A percentile compares a stretch with the other conserved stretches of the same genome.
phyloP scores from a whole-genome alignment of 2,888 invertebrate species.

The Drosophila atroscutellata region DNA sequence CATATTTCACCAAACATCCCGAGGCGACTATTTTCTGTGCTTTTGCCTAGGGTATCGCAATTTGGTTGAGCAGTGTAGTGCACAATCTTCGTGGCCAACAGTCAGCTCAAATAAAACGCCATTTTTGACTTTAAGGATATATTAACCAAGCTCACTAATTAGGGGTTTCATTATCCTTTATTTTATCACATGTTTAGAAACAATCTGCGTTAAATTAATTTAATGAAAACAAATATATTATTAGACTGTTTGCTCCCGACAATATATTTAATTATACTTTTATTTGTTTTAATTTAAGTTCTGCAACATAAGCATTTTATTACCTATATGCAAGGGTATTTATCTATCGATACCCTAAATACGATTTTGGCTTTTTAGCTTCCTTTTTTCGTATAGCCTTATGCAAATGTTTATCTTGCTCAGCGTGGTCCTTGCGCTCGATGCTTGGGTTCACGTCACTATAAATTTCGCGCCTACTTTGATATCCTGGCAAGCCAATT shows the following conservation, averaged over 20 bases:
- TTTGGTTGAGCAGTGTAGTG: background rate
- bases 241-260: background rate
- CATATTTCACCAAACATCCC: slow-evolving; percentile 59
- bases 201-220: background rate
- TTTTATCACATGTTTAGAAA: background rate
- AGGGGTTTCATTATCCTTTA: background rate
- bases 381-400: slow-evolving; percentile 5
- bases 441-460: slow-evolving; percentile 36
- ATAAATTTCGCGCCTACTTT: slow-evolving; percentile 61
- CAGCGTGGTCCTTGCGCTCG: slow-evolving; percentile 30
- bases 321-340: slow-evolving; percentile 4
- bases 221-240: background rate
- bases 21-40: slow-evolving; percentile 30
- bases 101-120: background rate
- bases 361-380: background rate
- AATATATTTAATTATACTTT: background rate
- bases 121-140: background rate
- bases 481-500: slow-evolving; percentile 45
- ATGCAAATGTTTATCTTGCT: slow-evolving; percentile 45
- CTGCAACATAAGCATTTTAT: background rate
- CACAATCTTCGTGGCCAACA: background rate
- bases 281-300: background rate
- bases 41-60: background rate
- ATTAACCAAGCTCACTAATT: background rate
- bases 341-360: background rate